Base-by-base conservation (phyloP, 1,140 invertebrate species). In the Zaprionus gabonicus region DNA sequence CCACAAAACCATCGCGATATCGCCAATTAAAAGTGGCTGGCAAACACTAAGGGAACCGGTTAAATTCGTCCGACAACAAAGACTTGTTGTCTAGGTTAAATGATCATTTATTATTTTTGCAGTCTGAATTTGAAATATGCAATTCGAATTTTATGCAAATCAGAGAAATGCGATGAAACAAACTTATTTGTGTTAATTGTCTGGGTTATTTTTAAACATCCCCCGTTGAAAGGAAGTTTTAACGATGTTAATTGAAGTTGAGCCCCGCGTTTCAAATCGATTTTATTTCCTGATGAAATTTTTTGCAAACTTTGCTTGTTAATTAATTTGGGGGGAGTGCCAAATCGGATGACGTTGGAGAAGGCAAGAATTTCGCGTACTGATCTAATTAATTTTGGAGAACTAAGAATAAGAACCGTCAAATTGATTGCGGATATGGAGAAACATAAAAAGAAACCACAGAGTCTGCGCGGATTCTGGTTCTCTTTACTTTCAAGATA, bases 1-100 rank as follows among this genome's bases (percentile, higher is more conserved):
- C 44, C 56, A 25, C 62, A 65, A 55, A 71, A 27, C 23, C 15
- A 12, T 28, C 6, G 38, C 17, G 46, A 58, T 31, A 41, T 63
- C 46, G 53, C 66, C 23, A 41, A 17, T 68, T 44, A 73, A 17
- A 56, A 66, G 38, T 67, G 27, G 5, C 25, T 1, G 15, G 15
- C 17, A 20, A 63, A 20, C 41, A 58, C 41, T 15, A 20, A 27
- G 12, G 20, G 46, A 87, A 88, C 84, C 84, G 78, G 83, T 87
- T 84, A 44, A 74, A 56, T 71, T 59, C 62, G 38, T 80, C 46
- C 66, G 31, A 6, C 31, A 64, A 23, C 64, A 15, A 65, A 66
- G 56, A 38, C 17, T 57, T 44, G 46, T 17, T 44, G 46, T 13
- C 68, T 53, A 64, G 51, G 3, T 38, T 46, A 56, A 73, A 44